Percentiles rank a stretch among this genome's conserved stretches.
These are phyloP conservation scores for Myxocyprinus asiaticus DNA, from an alignment of 2,113 vertebrate genomes.

Conservation along the genomic window DNA sequence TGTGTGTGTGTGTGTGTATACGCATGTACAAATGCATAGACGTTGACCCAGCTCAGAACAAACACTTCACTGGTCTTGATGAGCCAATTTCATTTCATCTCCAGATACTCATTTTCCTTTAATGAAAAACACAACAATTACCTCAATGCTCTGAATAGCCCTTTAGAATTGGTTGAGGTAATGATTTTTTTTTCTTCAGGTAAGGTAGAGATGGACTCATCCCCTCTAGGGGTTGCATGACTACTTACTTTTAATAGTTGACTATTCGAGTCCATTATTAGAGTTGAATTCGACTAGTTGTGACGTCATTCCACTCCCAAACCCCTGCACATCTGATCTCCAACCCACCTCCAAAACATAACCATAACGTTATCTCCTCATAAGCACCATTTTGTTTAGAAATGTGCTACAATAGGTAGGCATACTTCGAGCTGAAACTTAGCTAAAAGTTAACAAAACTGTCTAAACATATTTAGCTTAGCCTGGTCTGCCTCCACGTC, in stretches of 20 bases:
- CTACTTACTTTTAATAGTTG: background rate
- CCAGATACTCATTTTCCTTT: conserved; percentile 74
- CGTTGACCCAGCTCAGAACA: conserved; percentile 41
- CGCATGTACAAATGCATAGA: conserved; percentile 31
- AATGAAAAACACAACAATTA: conserved; percentile 83
- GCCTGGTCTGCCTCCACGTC: too few relatives aligned
- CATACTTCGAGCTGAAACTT: too few relatives aligned
- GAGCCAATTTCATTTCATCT: conserved; percentile 78
- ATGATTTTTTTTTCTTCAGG: conserved; percentile 40
- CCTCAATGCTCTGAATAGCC: conserved; percentile 69
- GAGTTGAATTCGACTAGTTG: too few relatives aligned
- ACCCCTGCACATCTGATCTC: too few relatives aligned
- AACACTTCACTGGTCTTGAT: conserved; percentile 65
- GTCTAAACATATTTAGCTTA: too few relatives aligned
- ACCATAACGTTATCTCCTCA: too few relatives aligned
- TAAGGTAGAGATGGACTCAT: background rate
- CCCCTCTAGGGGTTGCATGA: background rate
- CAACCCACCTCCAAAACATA: too few relatives aligned
- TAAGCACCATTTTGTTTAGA: background rate
- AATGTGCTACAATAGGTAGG: too few relatives aligned
- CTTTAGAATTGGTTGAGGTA: conserved; percentile 53
- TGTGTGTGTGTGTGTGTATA: conserved; percentile 21
- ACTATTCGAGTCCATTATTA: too few relatives aligned
- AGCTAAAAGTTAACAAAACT: too few relatives aligned
- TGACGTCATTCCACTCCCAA: too few relatives aligned